Evolutionary conservation across 2,797 vertebrate species (phyloP), one percentile per base, ranked within the genome.

Genomic region (Alca torda): DNA sequence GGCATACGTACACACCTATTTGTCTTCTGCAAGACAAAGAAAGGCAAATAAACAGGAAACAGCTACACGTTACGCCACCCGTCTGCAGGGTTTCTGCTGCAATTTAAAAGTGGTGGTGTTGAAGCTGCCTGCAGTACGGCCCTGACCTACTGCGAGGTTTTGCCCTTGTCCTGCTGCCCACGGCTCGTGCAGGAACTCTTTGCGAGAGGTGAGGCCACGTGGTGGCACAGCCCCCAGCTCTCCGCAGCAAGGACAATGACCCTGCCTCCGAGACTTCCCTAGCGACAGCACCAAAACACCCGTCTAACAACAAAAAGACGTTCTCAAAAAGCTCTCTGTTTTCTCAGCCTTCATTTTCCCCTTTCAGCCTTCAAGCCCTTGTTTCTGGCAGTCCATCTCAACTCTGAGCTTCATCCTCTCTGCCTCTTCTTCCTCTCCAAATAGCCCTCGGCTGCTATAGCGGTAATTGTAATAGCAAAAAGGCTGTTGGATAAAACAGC

Each of bases 1-100:
- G 54, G 39, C 19, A 14, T 13, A 26, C 0, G 0, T 7, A 43
- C 11, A 33, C 15, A 31, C 1, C 13, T 14, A 30, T 6, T 37
- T 50, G 53, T n/a, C 64, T 76, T 53, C 60, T 61, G 6, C 17
- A 46, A 41, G 53, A 54, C 35, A 43, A 59, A 54, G 15, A 21
- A 46, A 57, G 31, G 48, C n/a, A 57, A 80, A 76, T 28, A 57
- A 78, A 67, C 39, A 10, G 41, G 28, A 56, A 76, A 76, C 26
- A n/a, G 19, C 37, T 19, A 13, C 4, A 39, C 5, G 17, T 37
- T 17, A 28, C 13, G 17, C 16, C 24, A 60, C 35, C 46, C 25
- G 16, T 30, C 41, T 37, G 59, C 48, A 35, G 24, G 21, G 43
- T 23, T 53, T 54, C 59, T 79, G 54, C 53, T 45, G 72, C 56